Conservation (phyloP, 2,888 invertebrate species). For the Orthosia gracilis region DNA sequence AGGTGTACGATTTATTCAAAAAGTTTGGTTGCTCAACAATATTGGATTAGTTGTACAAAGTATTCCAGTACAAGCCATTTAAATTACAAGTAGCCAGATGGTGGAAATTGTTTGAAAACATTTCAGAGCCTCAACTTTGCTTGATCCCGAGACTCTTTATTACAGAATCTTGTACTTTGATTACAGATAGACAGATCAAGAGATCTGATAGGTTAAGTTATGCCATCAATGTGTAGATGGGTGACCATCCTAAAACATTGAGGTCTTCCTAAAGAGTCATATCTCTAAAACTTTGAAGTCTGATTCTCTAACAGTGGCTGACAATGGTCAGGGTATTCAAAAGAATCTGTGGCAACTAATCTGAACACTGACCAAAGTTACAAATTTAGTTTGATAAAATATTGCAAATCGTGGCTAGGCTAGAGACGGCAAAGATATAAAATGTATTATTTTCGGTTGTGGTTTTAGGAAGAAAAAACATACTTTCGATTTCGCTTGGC, state of each 20-base stretch:
- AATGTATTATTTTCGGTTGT: background rate
- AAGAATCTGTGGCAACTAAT: background rate
- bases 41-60: conserved; percentile 55
- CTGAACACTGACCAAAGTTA: too few species aligned
- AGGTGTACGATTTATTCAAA: conserved; percentile 56
- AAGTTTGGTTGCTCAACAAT: conserved; percentile 48
- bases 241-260: too few species aligned
- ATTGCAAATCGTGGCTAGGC: conserved; percentile 1
- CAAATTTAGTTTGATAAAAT: background rate
- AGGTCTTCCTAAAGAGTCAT: too few species aligned
- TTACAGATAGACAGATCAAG: background rate
- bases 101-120: conserved; percentile 33
- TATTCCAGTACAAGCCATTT: conserved; percentile 49
- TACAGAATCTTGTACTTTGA: background rate
- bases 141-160: conserved; percentile 5
- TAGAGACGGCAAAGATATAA: background rate
- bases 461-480: background rate
- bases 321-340: background rate
- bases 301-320: background rate
- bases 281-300: too few species aligned
- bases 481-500: background rate
- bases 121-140: background rate
- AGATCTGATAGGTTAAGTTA: background rate
- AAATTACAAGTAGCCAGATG: conserved; percentile 43
- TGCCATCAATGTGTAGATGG: too few species aligned